Percentiles rank a stretch among this genome's conserved stretches.
These are phyloP conservation scores for Pammene aurita DNA, from an alignment of 2,888 invertebrate genomes.

Conservation along the genomic window DNA sequence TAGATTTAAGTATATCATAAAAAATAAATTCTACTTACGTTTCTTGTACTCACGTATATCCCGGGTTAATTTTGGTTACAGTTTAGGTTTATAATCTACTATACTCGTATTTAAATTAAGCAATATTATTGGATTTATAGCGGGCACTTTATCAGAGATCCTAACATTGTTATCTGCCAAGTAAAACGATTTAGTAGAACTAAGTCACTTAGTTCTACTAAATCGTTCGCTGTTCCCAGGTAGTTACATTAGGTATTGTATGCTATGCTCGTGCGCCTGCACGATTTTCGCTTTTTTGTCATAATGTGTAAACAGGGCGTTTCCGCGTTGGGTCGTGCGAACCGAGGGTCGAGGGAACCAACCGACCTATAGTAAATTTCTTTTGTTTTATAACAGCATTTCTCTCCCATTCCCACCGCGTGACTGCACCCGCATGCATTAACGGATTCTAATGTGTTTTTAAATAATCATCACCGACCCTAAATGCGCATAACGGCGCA, in stretches of 20 bases:
- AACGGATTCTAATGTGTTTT: constrained; percentile 17
- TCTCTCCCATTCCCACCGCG: constrained; percentile 32
- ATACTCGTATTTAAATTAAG: background rate
- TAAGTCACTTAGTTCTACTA: too few species aligned
- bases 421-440: constrained; percentile 32
- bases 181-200: constrained; percentile 1
- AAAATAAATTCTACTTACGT: too few species aligned
- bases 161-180: background rate
- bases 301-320: constrained; percentile 66
- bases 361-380: constrained; percentile 67
- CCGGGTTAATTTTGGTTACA: background rate
- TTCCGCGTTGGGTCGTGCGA: constrained; percentile 76
- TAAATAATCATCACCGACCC: constrained; percentile 15
- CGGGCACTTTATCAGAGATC: background rate
- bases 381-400: constrained; percentile 67
- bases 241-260: constrained; percentile 44
- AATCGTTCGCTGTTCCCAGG: constrained; percentile 5
- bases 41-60: too few species aligned
- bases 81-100: background rate
- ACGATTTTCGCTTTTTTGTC: constrained; percentile 56
- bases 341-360: constrained; percentile 72
- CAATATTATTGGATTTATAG: background rate
- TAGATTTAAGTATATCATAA: too few species aligned
- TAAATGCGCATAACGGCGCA: constrained; percentile 3
- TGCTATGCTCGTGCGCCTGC: constrained; percentile 63